Evolutionary conservation across 2,888 invertebrate genomes (phyloP), one percentile per base, ranked within the genome.

Genomic region (Pantelozetes paolii): DNA sequence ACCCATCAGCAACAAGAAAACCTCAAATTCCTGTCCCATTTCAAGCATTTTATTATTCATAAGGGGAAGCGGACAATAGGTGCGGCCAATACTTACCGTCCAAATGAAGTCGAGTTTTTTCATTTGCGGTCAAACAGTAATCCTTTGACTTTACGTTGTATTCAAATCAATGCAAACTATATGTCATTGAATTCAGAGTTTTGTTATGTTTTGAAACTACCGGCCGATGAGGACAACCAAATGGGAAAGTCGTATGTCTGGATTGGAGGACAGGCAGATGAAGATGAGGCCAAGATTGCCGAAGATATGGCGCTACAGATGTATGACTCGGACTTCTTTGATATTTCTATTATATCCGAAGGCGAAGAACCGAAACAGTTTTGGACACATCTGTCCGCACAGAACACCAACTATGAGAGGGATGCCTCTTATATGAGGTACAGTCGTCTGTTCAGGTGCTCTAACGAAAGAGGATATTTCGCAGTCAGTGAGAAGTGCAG

Each of bases 381-480:
- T 86, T 98, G 97, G 97, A 90, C 94, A 59, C 95, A 90, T n/a
- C 85, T 96, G 40, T 92, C 93, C 73, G 96, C n/a, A n/a, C n/a
- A n/a, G n/a, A n/a, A n/a, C n/a, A n/a, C n/a, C n/a, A n/a, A n/a
- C 0, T 94, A 95, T 82, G 96, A 96, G 75, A 86, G 86, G 82
- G 89, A 92, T 81, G 93, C 94, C 0, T 90, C 90, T 57, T 99
- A 90, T 82, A 95, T 99, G 89, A 88, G 91, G 80, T 92, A 88
- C 83, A 93, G 95, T 1, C 86, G 99, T 70, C 86, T 99, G 50
- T 99, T 99, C 85, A 88, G 99, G 73, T 99, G 99, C 83, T 99
- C 98, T 64, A 99, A 99, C 83, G 99, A 99, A 82, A 97, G 97
- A 82, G 99, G 99, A 6, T 99, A 97, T 84, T 99, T 99, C 83